Evolutionary conservation across 64 coral and sea anemone species (phyloP).

Genomic region (Porites lutea): DNA sequence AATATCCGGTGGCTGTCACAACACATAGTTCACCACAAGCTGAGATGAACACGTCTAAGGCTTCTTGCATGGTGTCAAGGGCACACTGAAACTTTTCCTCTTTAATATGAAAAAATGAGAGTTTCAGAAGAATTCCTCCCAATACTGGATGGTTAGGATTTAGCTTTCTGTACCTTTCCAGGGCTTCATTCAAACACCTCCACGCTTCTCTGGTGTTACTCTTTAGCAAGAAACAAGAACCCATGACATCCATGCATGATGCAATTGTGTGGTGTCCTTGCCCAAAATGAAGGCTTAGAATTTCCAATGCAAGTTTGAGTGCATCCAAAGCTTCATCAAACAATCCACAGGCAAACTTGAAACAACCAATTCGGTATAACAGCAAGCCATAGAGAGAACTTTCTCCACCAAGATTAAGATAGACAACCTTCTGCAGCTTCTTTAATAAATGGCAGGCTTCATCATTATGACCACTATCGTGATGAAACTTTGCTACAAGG

Average conservation of each 20-base stretch:
- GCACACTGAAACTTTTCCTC: not conserved
- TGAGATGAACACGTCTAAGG: not conserved
- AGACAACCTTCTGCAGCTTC: not conserved
- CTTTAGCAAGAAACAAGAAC: not conserved
- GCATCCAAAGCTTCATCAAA: not conserved
- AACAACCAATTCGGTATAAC: not conserved
- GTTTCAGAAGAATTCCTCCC: not conserved
- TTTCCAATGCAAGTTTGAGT: not conserved
- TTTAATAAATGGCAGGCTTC: not conserved
- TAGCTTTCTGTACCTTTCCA: not conserved
- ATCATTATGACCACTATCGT: not conserved
- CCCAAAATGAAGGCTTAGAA: not conserved
- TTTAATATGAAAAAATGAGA: not conserved
- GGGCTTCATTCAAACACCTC: not conserved
- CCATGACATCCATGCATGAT: not conserved
- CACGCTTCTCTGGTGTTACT: not conserved
- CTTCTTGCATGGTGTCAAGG: not conserved
- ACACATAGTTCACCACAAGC: not conserved
- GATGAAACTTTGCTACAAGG: not conserved
- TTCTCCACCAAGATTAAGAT: not conserved
- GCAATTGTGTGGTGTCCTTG: not conserved
- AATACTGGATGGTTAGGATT: not conserved
- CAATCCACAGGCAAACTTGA: not conserved
- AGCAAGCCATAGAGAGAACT: not conserved
- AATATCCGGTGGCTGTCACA: not conserved